Evolutionary conservation across 2,797 vertebrate species (phyloP).

Genomic region (Apodemus agrarius): DNA sequence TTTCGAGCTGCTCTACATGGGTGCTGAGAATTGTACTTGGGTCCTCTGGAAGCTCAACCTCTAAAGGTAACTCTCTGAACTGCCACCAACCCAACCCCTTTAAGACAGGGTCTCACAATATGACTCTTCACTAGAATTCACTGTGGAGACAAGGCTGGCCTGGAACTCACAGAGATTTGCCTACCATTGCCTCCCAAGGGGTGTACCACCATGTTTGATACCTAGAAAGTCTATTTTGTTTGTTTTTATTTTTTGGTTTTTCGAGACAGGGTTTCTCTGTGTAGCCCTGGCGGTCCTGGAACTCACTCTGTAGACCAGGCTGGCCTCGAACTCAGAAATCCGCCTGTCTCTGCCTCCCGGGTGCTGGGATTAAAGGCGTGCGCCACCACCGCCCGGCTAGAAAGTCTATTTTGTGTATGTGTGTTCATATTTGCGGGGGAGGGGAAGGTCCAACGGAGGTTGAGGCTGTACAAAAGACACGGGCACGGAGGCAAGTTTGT

Average conservation of each 20-base stretch:
- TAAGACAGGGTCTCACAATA: neutral
- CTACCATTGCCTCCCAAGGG: too few species aligned
- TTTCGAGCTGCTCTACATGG: neutral
- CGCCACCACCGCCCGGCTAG: neutral
- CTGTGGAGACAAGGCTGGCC: neutral
- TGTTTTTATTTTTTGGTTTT: too few species aligned
- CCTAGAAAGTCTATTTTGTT: too few species aligned
- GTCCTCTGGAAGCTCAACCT: neutral
- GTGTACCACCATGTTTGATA: too few species aligned
- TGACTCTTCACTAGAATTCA: neutral
- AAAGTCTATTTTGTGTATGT: neutral
- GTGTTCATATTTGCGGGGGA: neutral
- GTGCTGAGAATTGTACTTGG: neutral
- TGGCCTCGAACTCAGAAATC: neutral
- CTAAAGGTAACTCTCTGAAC: neutral
- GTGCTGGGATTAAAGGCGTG: too few species aligned
- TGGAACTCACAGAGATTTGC: neutral
- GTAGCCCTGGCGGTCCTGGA: too few species aligned
- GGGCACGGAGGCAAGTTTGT: neutral
- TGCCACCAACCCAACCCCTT: neutral
- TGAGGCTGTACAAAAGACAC: rapidly evolving
- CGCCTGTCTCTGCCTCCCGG: too few species aligned
- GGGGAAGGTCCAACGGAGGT: neutral
- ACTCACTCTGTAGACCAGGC: neutral
- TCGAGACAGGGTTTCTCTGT: too few species aligned